Conservation (phyloP, 1,140 invertebrate species). For the Diploscapter pachys region DNA sequence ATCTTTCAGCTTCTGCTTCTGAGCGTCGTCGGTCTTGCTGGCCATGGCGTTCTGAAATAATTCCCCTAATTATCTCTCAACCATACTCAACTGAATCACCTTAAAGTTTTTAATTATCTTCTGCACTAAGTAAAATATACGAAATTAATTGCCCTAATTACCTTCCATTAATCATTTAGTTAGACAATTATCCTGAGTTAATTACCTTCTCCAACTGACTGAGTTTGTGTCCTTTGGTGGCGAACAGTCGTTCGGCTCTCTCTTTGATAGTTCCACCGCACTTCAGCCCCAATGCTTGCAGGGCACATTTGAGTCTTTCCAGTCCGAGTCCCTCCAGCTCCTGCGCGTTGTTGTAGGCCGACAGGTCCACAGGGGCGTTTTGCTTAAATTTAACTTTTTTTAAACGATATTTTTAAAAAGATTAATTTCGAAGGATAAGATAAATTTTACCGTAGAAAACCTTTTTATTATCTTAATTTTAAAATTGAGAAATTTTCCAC, state of each 20-base stretch:
- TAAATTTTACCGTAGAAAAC: neutral
- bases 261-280: constrained; percentile 95
- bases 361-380: constrained; percentile 72
- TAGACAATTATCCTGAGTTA: no score
- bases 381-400: neutral
- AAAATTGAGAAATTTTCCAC: neutral
- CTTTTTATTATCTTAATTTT: neutral
- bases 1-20: constrained; percentile 67
- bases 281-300: constrained; percentile 94
- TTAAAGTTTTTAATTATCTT: no score
- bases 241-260: constrained; percentile 87
- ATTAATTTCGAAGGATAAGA: no score
- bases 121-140: no score
- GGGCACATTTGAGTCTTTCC: constrained; percentile 91
- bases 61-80: no score
- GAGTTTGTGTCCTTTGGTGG: constrained; percentile 87
- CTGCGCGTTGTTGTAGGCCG: constrained; percentile 90
- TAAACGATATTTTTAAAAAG: no score
- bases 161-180: no score
- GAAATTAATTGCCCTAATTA: no score
- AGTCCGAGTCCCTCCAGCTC: constrained; percentile 87
- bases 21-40: constrained; percentile 59
- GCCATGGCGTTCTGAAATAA: constrained; percentile 62
- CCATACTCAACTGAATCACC: no score
- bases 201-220: constrained; percentile 75